A percentile compares a stretch with the other conserved stretches of the same genome.
phyloP scores from a whole-genome alignment of 2,113 vertebrate genomes.

The Ammodramus savannarum region DNA sequence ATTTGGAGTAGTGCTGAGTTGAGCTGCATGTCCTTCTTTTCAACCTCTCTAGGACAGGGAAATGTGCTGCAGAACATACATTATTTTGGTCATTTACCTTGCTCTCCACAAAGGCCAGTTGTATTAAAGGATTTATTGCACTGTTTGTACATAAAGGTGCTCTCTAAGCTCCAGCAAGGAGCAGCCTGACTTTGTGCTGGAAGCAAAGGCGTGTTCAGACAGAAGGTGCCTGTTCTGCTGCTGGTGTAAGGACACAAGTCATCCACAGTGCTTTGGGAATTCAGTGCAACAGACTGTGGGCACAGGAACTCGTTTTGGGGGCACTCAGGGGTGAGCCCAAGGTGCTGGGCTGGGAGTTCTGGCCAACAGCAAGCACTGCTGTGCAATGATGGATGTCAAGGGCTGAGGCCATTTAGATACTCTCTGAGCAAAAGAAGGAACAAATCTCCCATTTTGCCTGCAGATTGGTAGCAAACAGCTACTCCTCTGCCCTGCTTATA shows the following conservation, averaged over 20 bases:
- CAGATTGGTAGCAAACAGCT: background rate
- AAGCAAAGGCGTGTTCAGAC: background rate
- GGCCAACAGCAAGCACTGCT: background rate
- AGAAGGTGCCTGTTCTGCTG: background rate
- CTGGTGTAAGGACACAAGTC: background rate
- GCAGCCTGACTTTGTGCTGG: background rate
- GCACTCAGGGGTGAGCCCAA: rapidly evolving
- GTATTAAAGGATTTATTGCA: background rate
- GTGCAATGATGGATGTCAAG: background rate
- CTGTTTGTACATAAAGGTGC: background rate
- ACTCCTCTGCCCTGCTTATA: background rate
- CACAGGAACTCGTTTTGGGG: background rate
- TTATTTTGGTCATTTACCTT: background rate
- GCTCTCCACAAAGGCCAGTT: background rate
- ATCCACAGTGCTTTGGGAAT: background rate
- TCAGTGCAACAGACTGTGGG: background rate
- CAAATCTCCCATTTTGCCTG: background rate
- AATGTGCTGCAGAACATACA: background rate
- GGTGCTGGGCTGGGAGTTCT: background rate
- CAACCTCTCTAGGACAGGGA: background rate
- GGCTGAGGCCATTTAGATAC: background rate
- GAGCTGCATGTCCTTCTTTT: background rate
- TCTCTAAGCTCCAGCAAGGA: background rate
- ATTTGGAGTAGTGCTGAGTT: background rate
- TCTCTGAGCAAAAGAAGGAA: background rate